These are phyloP conservation scores for Diadema setosum DNA, from an alignment of 35 echinoderm and acorn worm species.

Conservation along the genomic window DNA sequence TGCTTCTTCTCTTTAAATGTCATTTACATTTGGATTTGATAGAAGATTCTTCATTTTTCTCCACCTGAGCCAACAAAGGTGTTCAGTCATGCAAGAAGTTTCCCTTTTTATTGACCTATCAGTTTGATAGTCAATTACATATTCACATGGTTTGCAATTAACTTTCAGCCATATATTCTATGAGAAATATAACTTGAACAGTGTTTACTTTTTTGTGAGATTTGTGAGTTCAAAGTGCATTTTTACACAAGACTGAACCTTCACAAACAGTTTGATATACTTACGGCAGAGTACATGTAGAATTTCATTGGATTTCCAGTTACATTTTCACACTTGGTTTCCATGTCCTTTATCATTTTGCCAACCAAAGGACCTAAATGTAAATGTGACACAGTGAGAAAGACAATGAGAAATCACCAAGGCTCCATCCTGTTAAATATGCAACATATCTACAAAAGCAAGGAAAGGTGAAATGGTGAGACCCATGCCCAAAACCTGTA, in stretches of 20 bases:
- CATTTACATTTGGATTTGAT: no score
- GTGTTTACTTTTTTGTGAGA: background rate
- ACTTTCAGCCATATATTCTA: background rate
- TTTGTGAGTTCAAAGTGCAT: no score
- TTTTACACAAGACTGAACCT: no score
- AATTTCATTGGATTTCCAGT: background rate
- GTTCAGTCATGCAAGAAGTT: conserved; percentile 16
- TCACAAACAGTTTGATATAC: background rate
- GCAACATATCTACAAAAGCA: no score
- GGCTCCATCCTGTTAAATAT: no score
- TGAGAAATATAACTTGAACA: background rate
- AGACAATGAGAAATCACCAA: no score
- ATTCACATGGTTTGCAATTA: background rate
- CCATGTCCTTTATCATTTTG: conserved; percentile 27
- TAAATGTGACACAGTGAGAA: no score
- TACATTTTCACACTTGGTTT: background rate
- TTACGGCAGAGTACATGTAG: conserved; percentile 55
- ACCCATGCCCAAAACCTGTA: no score
- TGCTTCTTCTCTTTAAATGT: no score
- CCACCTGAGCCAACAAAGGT: conserved; percentile 53
- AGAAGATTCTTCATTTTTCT: no score
- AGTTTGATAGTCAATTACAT: no score
- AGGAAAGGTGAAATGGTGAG: no score
- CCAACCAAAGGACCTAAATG: conserved; percentile 26
- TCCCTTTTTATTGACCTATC: background rate